Evolutionary conservation across 2,113 vertebrate species (phyloP), one percentile per base, ranked within the genome.

Genomic region (Vulpes lagopus): DNA sequence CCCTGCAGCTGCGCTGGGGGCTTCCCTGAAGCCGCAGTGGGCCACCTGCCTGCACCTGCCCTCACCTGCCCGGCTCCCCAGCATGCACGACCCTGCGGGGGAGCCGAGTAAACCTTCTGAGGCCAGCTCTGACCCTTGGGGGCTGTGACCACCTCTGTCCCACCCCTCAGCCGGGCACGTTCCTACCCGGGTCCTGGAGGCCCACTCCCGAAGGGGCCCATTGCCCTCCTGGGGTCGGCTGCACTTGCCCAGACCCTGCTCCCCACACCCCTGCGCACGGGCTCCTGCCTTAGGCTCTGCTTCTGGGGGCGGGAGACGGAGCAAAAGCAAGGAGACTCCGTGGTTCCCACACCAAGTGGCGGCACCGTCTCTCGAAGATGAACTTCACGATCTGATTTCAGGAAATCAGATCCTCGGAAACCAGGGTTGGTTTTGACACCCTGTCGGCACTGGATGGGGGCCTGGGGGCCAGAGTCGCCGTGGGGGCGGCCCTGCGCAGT

Each of bases 211-310:
- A 8, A 10, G 10, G 19, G 38, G 38, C 2, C 59, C 57, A 2
- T 0, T 0, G 8, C 27, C 35, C 16, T 7, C 9, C 1, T 19
- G 57, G 38, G 82, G 16, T 43, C 25, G 11, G 16, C 59, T 20
- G 38, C 83, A 32, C 62, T 3, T 32, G 43, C 27, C 19, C 38
- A 53, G 62, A 9, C 19, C 83, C 19, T 4, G 2, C 82, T 57
- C 17, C 53, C 78, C 53, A 55, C 30, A n/a, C 30, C 32, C 8
- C 81, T 64, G 10, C 6, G 5, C 60, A 35, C 20, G 10, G 25
- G 5, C 30, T n/a, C 64, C 19, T 5, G 8, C 30, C 32, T 32
- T 9, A 17, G 17, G 32, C 64, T 55, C 30, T 15, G 3, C 32
- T 55, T 49, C 0, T 12, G 22, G 20, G 27, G 49, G 27, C 5